Conservation (phyloP, 1,140 invertebrate genomes). For the Centruroides sculpturatus region DNA sequence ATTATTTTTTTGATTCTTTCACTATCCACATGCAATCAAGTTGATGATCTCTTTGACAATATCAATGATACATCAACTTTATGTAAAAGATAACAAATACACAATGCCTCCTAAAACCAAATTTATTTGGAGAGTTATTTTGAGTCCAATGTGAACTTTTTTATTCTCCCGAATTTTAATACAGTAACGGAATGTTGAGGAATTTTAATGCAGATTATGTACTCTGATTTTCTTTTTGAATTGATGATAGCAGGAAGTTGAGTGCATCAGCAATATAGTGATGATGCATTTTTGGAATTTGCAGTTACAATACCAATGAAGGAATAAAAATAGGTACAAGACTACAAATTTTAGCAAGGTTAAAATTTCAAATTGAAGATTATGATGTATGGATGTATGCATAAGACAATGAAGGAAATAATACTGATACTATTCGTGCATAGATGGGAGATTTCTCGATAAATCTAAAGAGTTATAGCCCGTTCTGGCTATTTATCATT, state of each 20-base stretch:
- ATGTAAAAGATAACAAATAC: conserved; percentile 12
- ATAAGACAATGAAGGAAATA: conserved; percentile 11
- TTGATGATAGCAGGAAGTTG: conserved; percentile 14
- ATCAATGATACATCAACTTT: too few relatives aligned
- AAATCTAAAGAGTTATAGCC: too few relatives aligned
- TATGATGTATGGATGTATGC: conserved; percentile 25
- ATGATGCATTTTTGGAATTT: conserved; percentile 1
- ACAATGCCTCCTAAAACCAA: conserved; percentile 12
- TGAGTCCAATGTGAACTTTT: conserved; percentile 20
- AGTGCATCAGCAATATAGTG: conserved; percentile 3
- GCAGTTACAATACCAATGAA: not conserved
- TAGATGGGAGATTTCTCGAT: conserved; percentile 23
- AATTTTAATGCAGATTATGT: conserved; percentile 22
- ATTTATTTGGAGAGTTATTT: conserved; percentile 15
- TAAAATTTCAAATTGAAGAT: conserved; percentile 23
- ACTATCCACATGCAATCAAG: conserved; percentile 1
- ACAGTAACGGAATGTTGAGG: conserved; percentile 20
- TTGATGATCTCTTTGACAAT: not conserved
- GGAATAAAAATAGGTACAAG: conserved; percentile 18
- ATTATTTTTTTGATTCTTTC: not conserved
- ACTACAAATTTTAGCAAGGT: conserved; percentile 21
- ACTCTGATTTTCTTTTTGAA: conserved; percentile 20
- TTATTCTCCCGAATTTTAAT: conserved; percentile 22
- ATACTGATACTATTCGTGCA: conserved; percentile 14
- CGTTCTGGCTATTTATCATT: too few relatives aligned